Conservation (phyloP, 2,888 invertebrate genomes). For the Clanis bilineata region DNA sequence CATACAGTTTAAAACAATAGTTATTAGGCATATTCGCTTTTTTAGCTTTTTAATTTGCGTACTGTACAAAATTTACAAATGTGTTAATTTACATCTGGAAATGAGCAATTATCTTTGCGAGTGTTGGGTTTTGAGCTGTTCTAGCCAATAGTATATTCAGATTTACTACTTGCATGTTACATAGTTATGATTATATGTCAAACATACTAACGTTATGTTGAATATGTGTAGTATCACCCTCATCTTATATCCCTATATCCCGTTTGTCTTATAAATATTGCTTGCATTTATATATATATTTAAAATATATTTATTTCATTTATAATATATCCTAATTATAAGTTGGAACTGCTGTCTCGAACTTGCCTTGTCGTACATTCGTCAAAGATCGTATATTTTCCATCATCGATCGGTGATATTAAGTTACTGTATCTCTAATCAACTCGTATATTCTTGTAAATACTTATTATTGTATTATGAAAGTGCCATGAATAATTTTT, state of each 20-base stretch:
- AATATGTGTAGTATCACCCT: background rate
- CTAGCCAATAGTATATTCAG: background rate
- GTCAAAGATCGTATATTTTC: constrained; percentile 20
- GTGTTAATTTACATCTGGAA: background rate
- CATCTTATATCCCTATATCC: background rate
- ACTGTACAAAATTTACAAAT: background rate
- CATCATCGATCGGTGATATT: constrained; percentile 11
- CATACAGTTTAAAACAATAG: background rate
- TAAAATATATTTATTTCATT: background rate
- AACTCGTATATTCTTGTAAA: constrained; percentile 4
- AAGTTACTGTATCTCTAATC: background rate
- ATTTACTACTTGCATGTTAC: background rate
- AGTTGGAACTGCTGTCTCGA: constrained; percentile 11
- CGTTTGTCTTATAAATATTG: background rate
- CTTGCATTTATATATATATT: constrained; percentile 1
- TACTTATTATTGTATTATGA: constrained; percentile 31
- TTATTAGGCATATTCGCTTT: too few relatives aligned
- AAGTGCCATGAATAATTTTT: constrained; percentile 46
- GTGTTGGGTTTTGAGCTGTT: background rate
- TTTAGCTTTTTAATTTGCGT: background rate
- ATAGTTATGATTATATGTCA: background rate
- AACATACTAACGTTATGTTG: background rate
- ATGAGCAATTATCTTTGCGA: background rate
- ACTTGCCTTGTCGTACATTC: constrained; percentile 40
- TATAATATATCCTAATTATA: background rate